phyloP scores from a whole-genome alignment of 2,113 vertebrate species.

The Trochalopteron elliotii region DNA sequence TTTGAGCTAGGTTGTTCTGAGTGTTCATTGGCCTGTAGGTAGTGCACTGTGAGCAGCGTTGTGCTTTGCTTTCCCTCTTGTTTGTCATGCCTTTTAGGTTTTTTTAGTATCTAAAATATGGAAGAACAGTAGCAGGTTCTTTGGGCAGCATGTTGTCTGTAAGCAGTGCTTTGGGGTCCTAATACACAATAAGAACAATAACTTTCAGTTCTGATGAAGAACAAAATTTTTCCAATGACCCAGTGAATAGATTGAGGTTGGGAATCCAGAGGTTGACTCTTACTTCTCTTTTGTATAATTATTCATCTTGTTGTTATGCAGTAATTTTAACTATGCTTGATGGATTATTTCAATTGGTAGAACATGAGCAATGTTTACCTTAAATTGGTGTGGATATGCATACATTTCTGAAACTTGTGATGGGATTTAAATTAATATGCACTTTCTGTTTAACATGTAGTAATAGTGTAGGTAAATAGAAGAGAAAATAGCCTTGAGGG shows the following conservation, averaged over 20 bases:
- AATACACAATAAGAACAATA: background rate
- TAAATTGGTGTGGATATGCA: conserved; percentile 4
- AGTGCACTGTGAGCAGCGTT: background rate
- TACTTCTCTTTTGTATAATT: background rate
- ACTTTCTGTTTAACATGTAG: background rate
- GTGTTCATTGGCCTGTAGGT: conserved; percentile 7
- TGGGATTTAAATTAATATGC: background rate
- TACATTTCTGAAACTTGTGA: background rate
- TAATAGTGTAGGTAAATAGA: background rate
- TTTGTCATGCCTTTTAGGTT: background rate
- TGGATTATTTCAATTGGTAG: background rate
- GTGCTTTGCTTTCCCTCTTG: conserved; percentile 28
- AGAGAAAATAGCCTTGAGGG: background rate
- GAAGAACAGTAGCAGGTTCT: conserved; percentile 8
- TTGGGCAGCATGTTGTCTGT: conserved; percentile 18
- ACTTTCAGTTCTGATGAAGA: conserved; percentile 1
- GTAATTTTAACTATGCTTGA: background rate
- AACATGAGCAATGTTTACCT: background rate
- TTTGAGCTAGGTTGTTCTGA: conserved; percentile 48
- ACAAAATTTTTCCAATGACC: background rate
- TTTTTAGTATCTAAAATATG: background rate
- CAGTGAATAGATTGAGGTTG: background rate
- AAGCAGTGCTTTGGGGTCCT: background rate
- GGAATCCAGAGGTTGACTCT: conserved; percentile 1
- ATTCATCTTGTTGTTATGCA: background rate